These are phyloP conservation scores for Drosophila mauritiana DNA, from an alignment of 1,140 invertebrate genomes.

Conservation along the genomic window DNA sequence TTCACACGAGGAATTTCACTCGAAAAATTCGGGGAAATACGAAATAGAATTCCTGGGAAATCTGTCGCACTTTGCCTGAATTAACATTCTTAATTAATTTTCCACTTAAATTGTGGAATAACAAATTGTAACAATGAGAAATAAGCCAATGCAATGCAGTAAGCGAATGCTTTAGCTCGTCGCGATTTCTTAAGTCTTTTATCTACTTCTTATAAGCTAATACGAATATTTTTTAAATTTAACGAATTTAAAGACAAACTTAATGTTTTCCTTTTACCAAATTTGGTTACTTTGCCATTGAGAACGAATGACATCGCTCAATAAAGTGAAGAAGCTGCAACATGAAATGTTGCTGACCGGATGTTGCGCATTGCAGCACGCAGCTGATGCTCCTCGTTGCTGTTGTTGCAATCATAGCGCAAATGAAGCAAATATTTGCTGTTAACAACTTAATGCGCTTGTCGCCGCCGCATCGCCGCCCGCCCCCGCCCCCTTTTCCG, in stretches of 20 bases:
- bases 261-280: neutral
- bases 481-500: constrained; percentile 7
- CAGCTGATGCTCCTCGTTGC: constrained; percentile 38
- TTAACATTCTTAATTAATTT: neutral
- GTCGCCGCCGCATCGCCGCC: constrained; percentile 36
- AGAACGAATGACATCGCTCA: constrained; percentile 36
- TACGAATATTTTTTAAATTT: neutral
- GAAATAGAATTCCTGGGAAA: constrained; percentile 3
- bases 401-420: constrained; percentile 70
- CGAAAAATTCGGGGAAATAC: constrained; percentile 12
- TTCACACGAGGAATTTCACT: neutral
- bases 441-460: constrained; percentile 82
- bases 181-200: neutral
- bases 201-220: too few relatives aligned
- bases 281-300: constrained; percentile 14
- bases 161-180: neutral
- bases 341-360: constrained; percentile 65
- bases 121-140: too few relatives aligned
- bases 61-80: neutral
- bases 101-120: neutral
- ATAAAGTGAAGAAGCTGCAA: constrained; percentile 20
- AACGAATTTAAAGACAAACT: neutral
- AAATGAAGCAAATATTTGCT: constrained; percentile 83
- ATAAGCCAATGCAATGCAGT: neutral
- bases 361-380: constrained; percentile 53